These are phyloP conservation scores for Megaceryle maxima DNA, from an alignment of 2,113 vertebrate species.

Conservation along the genomic window DNA sequence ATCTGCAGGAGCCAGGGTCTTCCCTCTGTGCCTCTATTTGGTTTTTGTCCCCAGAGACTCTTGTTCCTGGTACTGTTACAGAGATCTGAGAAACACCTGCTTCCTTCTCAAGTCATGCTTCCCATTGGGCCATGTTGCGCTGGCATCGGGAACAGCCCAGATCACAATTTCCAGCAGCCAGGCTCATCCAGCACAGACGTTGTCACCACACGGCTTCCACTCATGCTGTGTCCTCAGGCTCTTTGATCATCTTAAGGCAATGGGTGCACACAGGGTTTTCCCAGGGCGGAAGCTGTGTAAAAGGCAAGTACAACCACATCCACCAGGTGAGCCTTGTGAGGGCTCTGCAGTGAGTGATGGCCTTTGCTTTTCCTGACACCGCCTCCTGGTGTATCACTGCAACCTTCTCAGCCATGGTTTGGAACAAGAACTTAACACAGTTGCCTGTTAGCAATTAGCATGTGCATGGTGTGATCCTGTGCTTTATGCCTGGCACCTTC, in stretches of 20 bases:
- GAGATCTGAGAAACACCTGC: neutral
- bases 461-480: neutral
- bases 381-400: neutral
- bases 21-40: neutral
- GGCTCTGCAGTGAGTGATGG: neutral
- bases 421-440: neutral
- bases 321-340: neutral
- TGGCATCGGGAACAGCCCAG: neutral
- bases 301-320: neutral
- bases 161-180: neutral
- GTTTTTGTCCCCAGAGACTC: neutral
- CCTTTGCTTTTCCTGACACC: neutral
- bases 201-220: neutral
- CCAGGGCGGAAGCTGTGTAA: neutral
- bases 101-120: neutral
- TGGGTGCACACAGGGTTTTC: neutral
- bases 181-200: slow-evolving; percentile 4
- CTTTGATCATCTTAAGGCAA: neutral
- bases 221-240: neutral
- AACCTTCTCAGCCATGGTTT: neutral
- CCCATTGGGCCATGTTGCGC: fast-evolving
- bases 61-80: neutral
- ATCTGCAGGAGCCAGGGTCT: neutral
- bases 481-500: neutral
- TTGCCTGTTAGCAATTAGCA: neutral